Evolutionary conservation across 2,113 vertebrate genomes (phyloP).

Genomic region (Corythaeola cristata): DNA sequence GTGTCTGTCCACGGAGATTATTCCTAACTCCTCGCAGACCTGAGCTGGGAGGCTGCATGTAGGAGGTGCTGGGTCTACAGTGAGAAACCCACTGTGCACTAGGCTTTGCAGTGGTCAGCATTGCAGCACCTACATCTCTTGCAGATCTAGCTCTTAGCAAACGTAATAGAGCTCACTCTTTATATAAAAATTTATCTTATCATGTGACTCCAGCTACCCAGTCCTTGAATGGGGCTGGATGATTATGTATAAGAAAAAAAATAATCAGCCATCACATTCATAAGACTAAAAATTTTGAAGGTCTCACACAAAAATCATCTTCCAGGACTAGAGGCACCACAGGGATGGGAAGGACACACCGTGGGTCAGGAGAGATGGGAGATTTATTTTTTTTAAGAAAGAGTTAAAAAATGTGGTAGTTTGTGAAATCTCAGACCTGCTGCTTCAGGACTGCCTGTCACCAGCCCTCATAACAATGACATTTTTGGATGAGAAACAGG

Average conservation of each 20-base stretch:
- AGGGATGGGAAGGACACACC: not conserved
- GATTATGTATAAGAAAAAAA: not conserved
- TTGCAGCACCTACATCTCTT: not conserved
- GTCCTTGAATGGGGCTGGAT: not conserved
- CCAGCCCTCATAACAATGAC: not conserved
- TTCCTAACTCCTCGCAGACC: not conserved
- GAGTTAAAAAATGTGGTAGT: not conserved
- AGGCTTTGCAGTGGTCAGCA: not conserved
- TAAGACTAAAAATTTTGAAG: not conserved
- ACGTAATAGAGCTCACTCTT: not conserved
- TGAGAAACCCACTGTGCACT: not conserved
- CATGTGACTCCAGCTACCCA: not conserved
- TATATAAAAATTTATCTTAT: not conserved
- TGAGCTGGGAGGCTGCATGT: not conserved
- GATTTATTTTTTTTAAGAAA: not conserved
- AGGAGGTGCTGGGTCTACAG: not conserved
- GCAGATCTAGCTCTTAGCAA: not conserved
- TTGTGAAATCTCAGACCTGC: not conserved
- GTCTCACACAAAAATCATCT: not conserved
- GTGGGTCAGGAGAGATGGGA: not conserved
- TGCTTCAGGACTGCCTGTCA: not conserved
- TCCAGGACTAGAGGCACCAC: not conserved
- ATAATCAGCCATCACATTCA: rapidly evolving
- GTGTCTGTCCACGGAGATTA: not conserved
- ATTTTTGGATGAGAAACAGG: not conserved